A percentile compares a stretch with the other conserved stretches of the same genome.
Conservation (phyloP, 1,140 invertebrate genomes). For the Calephelis virginiensis region DNA sequence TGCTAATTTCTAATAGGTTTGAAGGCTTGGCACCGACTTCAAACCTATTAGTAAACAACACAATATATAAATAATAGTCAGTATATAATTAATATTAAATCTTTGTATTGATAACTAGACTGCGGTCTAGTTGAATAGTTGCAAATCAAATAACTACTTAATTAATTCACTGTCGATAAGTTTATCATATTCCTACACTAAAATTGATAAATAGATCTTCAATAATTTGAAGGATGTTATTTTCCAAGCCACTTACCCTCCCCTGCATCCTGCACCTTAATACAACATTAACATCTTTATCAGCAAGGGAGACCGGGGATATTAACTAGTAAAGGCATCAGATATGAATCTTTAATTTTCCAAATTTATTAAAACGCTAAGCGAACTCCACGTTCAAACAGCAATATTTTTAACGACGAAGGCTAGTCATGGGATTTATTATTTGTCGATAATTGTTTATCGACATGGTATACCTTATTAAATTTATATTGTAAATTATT, state of each 20-base stretch:
- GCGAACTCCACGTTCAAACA: conserved; percentile 75
- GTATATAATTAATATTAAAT: no score
- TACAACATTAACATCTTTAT: conserved; percentile 45
- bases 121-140: no score
- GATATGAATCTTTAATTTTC: conserved; percentile 79
- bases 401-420: conserved; percentile 76
- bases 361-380: conserved; percentile 78
- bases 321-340: conserved; percentile 68
- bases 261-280: conserved; percentile 15
- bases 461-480: conserved; percentile 33
- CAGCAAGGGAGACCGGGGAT: conserved; percentile 39
- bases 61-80: no score
- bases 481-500: background rate
- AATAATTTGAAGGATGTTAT: background rate
- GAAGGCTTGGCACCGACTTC: no score
- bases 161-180: no score
- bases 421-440: conserved; percentile 52
- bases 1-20: no score
- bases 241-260: background rate
- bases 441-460: conserved; percentile 29
- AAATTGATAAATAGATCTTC: no score
- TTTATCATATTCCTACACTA: no score
- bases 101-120: no score
- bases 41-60: no score
- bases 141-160: no score